phyloP scores from a whole-genome alignment of 1,140 invertebrate genomes.

The Magallana gigas region DNA sequence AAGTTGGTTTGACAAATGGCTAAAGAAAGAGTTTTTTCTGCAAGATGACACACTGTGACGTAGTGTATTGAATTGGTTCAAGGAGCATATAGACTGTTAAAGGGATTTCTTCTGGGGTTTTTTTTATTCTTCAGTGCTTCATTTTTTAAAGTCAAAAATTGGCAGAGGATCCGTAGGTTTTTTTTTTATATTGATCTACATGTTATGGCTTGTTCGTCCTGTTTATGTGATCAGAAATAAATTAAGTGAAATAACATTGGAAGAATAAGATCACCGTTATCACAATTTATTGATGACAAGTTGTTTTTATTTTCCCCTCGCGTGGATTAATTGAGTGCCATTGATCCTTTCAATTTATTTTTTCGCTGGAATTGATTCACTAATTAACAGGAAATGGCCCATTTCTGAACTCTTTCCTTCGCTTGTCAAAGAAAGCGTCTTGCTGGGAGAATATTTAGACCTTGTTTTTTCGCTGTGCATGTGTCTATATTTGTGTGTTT shows the following conservation, averaged over 20 bases:
- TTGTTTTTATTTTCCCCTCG: constrained; percentile 7
- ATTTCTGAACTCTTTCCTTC: constrained; percentile 32
- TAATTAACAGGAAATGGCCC: constrained; percentile 28
- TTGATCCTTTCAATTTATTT: neutral
- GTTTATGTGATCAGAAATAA: constrained; percentile 1
- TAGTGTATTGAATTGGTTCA: neutral
- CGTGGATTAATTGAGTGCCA: constrained; percentile 20
- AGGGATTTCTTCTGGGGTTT: neutral
- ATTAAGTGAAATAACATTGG: neutral
- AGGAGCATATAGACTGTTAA: constrained; percentile 7
- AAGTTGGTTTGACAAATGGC: neutral
- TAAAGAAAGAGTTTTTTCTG: no score
- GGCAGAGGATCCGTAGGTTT: neutral
- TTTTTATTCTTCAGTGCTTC: no score
- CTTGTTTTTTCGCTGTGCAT: neutral
- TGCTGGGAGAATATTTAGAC: neutral
- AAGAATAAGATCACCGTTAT: neutral
- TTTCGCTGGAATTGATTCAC: constrained; percentile 15
- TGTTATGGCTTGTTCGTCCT: neutral
- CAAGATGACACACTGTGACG: neutral
- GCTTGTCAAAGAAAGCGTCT: constrained; percentile 18
- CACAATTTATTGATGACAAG: neutral
- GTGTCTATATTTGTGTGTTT: no score
- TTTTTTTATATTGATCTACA: neutral
- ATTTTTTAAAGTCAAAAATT: neutral